Evolutionary conservation across 1,140 invertebrate genomes (phyloP).

Genomic region (Bathynomus jamesi): DNA sequence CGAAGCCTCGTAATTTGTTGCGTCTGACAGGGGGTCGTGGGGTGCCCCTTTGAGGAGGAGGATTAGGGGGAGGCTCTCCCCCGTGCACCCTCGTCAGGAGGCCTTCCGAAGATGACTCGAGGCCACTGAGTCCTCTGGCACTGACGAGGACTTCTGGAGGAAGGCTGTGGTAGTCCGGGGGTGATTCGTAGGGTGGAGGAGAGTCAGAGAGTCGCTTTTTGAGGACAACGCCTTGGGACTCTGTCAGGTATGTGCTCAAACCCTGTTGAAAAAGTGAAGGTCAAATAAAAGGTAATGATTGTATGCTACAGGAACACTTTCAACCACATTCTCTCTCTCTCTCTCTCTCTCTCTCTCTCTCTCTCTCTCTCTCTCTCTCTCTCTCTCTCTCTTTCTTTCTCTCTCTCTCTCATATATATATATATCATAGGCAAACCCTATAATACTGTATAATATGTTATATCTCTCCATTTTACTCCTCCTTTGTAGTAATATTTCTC

Average conservation of each 20-base stretch:
- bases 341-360: too few species aligned
- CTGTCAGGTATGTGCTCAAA: slow-evolving; percentile 4
- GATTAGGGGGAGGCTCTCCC: neutral
- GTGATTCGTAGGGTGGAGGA: slow-evolving; percentile 13
- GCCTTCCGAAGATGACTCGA: neutral
- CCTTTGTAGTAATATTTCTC: too few species aligned
- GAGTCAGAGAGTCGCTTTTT: slow-evolving; percentile 11
- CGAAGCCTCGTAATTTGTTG: neutral
- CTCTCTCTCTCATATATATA: too few species aligned
- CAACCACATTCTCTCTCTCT: too few species aligned
- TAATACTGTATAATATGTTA: too few species aligned
- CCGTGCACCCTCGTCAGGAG: neutral
- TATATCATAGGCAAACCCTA: too few species aligned
- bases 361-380: too few species aligned
- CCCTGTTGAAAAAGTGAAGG: too few species aligned
- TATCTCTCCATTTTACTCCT: too few species aligned
- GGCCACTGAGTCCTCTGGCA: neutral
- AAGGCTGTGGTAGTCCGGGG: slow-evolving; percentile 16
- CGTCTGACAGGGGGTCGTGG: neutral
- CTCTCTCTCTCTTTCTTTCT: too few species aligned
- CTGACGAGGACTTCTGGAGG: slow-evolving; percentile 10
- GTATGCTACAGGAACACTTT: too few species aligned
- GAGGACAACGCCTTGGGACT: neutral
- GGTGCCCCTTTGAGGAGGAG: neutral
- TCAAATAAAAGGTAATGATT: too few species aligned